Evolutionary conservation across 1,140 invertebrate genomes (phyloP), one percentile per base, ranked within the genome.

Genomic region (Papilio glaucus): DNA sequence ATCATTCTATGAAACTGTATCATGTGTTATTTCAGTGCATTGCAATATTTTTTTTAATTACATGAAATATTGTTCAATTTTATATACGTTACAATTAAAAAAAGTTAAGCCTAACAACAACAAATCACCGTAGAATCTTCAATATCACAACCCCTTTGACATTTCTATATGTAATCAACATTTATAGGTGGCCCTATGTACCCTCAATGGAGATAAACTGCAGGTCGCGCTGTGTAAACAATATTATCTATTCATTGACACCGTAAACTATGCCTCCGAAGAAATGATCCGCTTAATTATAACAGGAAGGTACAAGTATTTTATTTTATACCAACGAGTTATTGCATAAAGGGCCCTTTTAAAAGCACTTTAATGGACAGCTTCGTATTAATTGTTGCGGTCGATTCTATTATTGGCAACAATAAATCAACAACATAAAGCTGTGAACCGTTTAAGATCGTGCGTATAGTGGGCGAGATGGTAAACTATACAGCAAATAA

Each of bases 171-270:
- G 53, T 72, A 75, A 84, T 82, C 79, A 39, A 24, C 21, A 57
- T 67, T 3, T 6, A 26, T 42, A 61, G 70, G 70, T 75, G 76
- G 75, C 81, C 83, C 79, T 79, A 72, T 53, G 69, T 78, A 82
- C 84, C 84, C 71, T 77, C 73, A 70, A 73, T 65, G 72, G 49
- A 72, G 83, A 83, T 83, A 87, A 84, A 80, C 68, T 65, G 29
- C 70, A 72, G 84, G 84, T 88, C 85, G 68, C 63, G 77, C 77
- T 79, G 73, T 83, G 74, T 80, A 83, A 86, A 84, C 83, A 85
- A 68, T 72, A 49, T 83, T 84, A 85, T 85, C 85, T 72, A 74
- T 76, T 76, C 77, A 79, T 80, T 84, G 82, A 82, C 77, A 84
- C 62, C 72, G 67, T 73, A 74, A 79, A 78, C 73, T 78, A 53